Percentiles rank a stretch among this genome's conserved stretches.
Evolutionary conservation across 2,797 vertebrate species (phyloP).

Genomic region (Tolypeutes matacus): DNA sequence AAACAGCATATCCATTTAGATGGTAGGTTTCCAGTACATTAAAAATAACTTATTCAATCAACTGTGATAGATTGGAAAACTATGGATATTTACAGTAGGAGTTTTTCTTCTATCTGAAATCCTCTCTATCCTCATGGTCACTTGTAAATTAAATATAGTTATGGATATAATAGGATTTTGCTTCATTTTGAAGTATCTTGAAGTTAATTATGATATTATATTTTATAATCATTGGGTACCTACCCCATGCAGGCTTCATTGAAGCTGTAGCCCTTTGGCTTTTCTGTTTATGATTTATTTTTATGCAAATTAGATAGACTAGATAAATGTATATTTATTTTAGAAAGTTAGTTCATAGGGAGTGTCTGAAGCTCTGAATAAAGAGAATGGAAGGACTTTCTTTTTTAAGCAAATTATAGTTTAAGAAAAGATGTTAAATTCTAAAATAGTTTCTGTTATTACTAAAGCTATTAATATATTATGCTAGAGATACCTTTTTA

Average conservation of each 20-base stretch:
- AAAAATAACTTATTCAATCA: neutral
- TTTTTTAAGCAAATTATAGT: constrained; percentile 66
- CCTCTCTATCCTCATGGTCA: neutral
- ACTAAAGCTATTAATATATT: constrained; percentile 69
- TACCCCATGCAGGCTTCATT: constrained; percentile 31
- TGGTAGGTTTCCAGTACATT: neutral
- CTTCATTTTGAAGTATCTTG: constrained; percentile 46
- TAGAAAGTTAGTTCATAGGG: constrained; percentile 65
- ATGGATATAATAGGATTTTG: neutral
- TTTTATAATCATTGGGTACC: constrained; percentile 44
- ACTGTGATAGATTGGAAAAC: neutral
- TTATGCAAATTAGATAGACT: constrained; percentile 67
- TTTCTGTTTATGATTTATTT: constrained; percentile 64
- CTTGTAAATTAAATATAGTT: constrained; percentile 11
- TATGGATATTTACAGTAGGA: neutral
- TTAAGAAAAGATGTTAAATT: constrained; percentile 66
- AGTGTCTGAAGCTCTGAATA: constrained; percentile 67
- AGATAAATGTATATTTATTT: constrained; percentile 65
- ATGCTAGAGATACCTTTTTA: constrained; percentile 70
- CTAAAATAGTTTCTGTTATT: constrained; percentile 68
- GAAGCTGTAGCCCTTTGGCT: constrained; percentile 53
- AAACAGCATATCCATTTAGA: neutral
- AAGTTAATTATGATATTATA: constrained; percentile 68
- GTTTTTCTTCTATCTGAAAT: neutral
- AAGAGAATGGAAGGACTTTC: constrained; percentile 58